Percentiles rank a stretch among this genome's conserved stretches.
Conservation (phyloP, 2,113 vertebrate genomes). For the Oncorhynchus kisutch region DNA sequence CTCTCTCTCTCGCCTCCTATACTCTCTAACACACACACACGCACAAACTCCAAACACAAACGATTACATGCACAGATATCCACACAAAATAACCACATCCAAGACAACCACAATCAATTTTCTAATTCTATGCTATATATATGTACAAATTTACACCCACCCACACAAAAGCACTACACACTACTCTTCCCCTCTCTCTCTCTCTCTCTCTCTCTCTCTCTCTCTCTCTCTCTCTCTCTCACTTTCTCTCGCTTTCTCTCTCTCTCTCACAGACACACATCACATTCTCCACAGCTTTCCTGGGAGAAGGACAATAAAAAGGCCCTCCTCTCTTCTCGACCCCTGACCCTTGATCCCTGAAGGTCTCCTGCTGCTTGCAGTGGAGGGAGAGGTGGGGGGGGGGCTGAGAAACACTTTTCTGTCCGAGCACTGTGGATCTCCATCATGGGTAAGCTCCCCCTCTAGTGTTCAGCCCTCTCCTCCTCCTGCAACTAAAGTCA, state of each 20-base stretch:
- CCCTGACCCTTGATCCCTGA: conserved; percentile 83
- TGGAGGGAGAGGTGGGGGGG: conserved; percentile 55
- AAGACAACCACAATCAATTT: too few species aligned
- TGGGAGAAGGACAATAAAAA: conserved; percentile 78
- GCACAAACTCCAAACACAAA: too few species aligned
- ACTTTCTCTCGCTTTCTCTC: not conserved
- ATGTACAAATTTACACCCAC: too few species aligned
- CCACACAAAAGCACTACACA: too few species aligned
- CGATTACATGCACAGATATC: too few species aligned
- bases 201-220: not conserved
- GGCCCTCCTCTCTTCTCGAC: conserved; percentile 76
- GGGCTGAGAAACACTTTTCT: conserved; percentile 71
- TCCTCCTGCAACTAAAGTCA: conserved; percentile 31
- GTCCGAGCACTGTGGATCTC: conserved; percentile 59
- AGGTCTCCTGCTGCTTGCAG: conserved; percentile 59
- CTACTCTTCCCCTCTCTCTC: not conserved
- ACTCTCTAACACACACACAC: too few species aligned
- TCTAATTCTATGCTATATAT: too few species aligned
- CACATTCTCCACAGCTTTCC: conserved; percentile 46
- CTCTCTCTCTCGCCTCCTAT: conserved; percentile 5
- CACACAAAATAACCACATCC: too few species aligned
- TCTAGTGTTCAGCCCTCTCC: conserved; percentile 91
- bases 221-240: not conserved
- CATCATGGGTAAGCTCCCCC: conserved; percentile 93
- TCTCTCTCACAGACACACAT: not conserved